These are phyloP conservation scores for Rhogogaster chlorosoma DNA, from an alignment of 2,888 invertebrate genomes.

Conservation along the genomic window DNA sequence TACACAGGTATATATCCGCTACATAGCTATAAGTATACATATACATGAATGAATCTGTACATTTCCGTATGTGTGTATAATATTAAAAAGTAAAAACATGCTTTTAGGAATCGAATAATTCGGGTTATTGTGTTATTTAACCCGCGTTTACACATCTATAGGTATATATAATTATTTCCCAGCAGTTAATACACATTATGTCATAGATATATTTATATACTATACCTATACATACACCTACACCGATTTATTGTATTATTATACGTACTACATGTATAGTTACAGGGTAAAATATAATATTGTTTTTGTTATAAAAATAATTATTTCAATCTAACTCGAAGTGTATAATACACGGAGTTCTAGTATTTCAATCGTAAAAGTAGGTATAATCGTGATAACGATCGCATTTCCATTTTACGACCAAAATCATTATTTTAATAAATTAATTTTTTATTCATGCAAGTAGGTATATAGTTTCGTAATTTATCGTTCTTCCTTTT, in stretches of 20 bases:
- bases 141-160: background rate
- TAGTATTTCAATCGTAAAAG: background rate
- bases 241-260: background rate
- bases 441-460: background rate
- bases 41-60: background rate
- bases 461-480: background rate
- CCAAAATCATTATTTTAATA: background rate
- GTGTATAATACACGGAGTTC: background rate
- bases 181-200: background rate
- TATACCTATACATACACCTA: background rate
- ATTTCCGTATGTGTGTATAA: background rate
- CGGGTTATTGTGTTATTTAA: background rate
- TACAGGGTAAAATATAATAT: background rate
- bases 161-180: background rate
- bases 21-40: background rate
- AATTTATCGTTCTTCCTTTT: background rate
- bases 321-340: background rate
- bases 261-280: background rate
- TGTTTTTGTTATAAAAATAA: background rate
- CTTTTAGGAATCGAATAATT: conserved; percentile 1
- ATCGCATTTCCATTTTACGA: background rate
- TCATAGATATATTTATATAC: background rate
- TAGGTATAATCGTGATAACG: background rate
- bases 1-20: background rate
- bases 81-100: background rate